phyloP scores from a whole-genome alignment of 2,888 invertebrate genomes.

The Pammene aurita region DNA sequence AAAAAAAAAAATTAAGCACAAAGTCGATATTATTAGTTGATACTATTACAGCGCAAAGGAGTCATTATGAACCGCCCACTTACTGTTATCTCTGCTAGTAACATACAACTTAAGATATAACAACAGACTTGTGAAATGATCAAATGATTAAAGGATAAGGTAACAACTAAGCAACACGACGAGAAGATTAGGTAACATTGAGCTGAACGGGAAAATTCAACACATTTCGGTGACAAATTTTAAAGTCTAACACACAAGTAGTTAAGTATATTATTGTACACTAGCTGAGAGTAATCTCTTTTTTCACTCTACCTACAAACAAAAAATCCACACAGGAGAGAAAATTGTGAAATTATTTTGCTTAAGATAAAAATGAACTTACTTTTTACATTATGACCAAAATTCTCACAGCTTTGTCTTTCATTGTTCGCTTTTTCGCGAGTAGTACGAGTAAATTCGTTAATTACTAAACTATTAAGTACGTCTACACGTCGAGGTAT shows the following conservation, averaged over 20 bases:
- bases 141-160: neutral
- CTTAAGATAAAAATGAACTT: constrained; percentile 76
- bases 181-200: neutral
- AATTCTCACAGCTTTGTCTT: constrained; percentile 84
- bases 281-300: constrained; percentile 46
- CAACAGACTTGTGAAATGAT: neutral
- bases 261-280: constrained; percentile 7
- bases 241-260: constrained; percentile 30
- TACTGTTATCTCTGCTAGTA: no score
- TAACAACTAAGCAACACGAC: neutral
- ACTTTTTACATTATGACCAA: constrained; percentile 80
- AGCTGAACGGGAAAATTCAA: constrained; percentile 13
- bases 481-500: constrained; percentile 66
- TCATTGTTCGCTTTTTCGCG: constrained; percentile 80
- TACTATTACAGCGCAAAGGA: no score
- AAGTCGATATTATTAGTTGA: no score
- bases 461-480: constrained; percentile 75
- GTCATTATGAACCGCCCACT: no score
- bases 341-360: constrained; percentile 61
- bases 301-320: constrained; percentile 58
- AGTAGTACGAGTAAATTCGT: constrained; percentile 80
- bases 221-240: constrained; percentile 10
- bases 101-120: neutral
- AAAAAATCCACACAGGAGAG: constrained; percentile 59
- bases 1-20: no score